A percentile compares a stretch with the other conserved stretches of the same genome.
phyloP scores from a whole-genome alignment of 2,888 invertebrate species.

The Rhagonycha fulva region DNA sequence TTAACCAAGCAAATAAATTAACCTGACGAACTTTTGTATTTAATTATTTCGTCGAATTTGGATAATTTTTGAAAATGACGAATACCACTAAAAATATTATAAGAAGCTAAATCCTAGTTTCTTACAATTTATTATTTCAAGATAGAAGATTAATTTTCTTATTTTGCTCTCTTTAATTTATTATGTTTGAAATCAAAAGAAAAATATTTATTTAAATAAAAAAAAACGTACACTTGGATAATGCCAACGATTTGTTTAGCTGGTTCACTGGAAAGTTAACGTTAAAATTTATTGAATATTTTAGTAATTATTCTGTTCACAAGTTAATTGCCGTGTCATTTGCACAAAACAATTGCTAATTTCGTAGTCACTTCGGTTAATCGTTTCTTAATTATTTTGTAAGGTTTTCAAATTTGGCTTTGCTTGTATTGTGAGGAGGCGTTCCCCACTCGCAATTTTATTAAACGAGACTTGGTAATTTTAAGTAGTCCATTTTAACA shows the following conservation, averaged over 20 bases:
- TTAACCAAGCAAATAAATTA: conserved; percentile 5
- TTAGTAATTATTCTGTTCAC: conserved; percentile 19
- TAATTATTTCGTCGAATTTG: conserved; percentile 5
- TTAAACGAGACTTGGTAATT: not conserved
- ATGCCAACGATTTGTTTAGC: not conserved
- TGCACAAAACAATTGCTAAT: conserved; percentile 23
- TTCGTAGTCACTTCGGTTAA: conserved; percentile 17
- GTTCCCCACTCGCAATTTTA: not conserved
- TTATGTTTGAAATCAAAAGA: not conserved
- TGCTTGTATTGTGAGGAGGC: not conserved
- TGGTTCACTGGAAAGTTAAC: not conserved
- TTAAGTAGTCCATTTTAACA: not conserved
- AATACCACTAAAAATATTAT: not conserved
- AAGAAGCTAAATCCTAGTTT: not conserved
- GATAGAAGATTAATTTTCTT: too few species aligned
- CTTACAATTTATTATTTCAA: not conserved
- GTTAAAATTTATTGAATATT: not conserved
- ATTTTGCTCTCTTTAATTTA: not conserved
- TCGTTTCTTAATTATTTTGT: conserved; percentile 17
- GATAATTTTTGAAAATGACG: not conserved
- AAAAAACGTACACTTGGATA: not conserved
- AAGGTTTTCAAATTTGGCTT: conserved; percentile 7
- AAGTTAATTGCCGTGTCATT: conserved; percentile 22
- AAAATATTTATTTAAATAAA: not conserved
- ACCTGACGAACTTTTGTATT: conserved; percentile 14